Percentiles rank a stretch among this genome's conserved stretches.
Conservation (phyloP, 2,113 vertebrate genomes). For the Cochlearius cochlearius region DNA sequence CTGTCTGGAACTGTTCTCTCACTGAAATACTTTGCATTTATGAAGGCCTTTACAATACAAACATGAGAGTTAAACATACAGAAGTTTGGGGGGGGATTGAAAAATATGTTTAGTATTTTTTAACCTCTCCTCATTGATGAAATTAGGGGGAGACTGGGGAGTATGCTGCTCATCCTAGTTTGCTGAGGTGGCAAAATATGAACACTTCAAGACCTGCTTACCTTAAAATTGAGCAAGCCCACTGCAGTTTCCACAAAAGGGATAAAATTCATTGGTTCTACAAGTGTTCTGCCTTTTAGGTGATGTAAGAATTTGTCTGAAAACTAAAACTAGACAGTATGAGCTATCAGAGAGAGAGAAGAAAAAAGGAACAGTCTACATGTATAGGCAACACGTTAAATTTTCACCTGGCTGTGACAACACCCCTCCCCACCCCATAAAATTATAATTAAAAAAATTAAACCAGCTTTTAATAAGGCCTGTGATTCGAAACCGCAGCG, state of each 20-base stretch:
- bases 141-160: not conserved
- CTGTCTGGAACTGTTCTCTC: not conserved
- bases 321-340: conserved; percentile 84
- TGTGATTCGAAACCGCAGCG: not conserved
- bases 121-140: not conserved
- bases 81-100: not conserved
- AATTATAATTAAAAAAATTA: not conserved
- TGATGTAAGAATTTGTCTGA: conserved; percentile 90
- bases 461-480: not conserved
- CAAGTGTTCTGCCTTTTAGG: conserved; percentile 88
- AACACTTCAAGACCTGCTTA: conserved; percentile 74
- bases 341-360: not conserved
- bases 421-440: not conserved
- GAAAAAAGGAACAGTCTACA: not conserved
- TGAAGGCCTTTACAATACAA: not conserved
- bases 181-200: conserved; percentile 30
- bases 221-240: conserved; percentile 98
- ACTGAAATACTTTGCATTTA: not conserved
- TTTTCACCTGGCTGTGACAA: conserved; percentile 46
- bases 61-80: not conserved
- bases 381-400: not conserved
- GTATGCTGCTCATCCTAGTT: not conserved
- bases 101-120: not conserved
- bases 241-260: conserved; percentile 98
- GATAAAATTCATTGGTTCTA: conserved; percentile 92